Evolutionary conservation across 2,888 invertebrate species (phyloP).

Genomic region (Apantesis nais): DNA sequence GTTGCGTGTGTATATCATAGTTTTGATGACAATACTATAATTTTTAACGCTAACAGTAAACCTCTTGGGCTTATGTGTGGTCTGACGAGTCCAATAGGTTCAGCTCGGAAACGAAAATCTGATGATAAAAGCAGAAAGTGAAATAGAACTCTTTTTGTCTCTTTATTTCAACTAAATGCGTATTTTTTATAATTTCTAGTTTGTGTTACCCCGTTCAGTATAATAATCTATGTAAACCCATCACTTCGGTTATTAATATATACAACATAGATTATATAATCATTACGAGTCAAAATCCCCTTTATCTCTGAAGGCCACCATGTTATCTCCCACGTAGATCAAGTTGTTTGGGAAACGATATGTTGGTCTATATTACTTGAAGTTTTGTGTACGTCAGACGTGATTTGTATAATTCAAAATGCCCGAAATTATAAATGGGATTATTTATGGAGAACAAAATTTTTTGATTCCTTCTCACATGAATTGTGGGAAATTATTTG

Average conservation of each 20-base stretch:
- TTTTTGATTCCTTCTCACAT: constrained; percentile 58
- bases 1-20: not conserved
- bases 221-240: not conserved
- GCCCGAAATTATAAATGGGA: constrained; percentile 21
- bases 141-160: too few relatives aligned
- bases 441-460: constrained; percentile 56
- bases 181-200: not conserved
- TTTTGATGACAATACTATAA: not conserved
- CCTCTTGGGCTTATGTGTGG: too few relatives aligned
- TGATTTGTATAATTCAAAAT: not conserved
- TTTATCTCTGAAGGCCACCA: constrained; percentile 1
- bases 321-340: not conserved
- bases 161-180: too few relatives aligned
- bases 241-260: not conserved
- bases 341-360: not conserved
- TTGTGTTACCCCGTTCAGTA: not conserved
- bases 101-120: not conserved
- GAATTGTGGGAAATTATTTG: constrained; percentile 61
- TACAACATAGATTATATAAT: not conserved
- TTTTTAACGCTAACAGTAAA: not conserved
- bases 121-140: too few relatives aligned
- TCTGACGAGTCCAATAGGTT: not conserved
- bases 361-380: not conserved
- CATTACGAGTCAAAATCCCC: not conserved
- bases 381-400: not conserved